Percentiles rank a stretch among this genome's conserved stretches.
phyloP scores from a whole-genome alignment of 2,797 vertebrate species.

The Clarias platycephalus region DNA sequence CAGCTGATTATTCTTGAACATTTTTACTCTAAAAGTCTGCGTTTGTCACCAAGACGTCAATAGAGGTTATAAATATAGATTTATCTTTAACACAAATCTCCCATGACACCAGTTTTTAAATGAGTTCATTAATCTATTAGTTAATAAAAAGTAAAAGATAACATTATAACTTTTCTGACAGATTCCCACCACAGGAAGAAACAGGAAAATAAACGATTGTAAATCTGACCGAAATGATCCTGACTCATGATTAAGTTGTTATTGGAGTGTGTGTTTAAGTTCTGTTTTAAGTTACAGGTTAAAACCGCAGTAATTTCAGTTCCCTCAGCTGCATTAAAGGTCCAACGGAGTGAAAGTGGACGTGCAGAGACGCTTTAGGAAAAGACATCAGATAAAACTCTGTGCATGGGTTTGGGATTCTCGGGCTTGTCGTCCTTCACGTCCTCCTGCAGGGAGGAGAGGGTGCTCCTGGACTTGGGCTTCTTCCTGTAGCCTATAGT shows the following conservation, averaged over 20 bases:
- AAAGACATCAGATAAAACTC: conserved; percentile 70
- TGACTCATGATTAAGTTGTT: too few species aligned
- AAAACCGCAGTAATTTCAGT: background rate
- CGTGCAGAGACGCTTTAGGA: conserved; percentile 52
- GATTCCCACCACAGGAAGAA: background rate
- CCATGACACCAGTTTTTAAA: background rate
- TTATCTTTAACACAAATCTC: background rate
- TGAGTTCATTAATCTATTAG: background rate
- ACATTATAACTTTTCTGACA: background rate
- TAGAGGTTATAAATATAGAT: background rate
- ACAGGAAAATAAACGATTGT: background rate
- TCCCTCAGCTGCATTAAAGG: background rate
- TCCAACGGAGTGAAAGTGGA: background rate
- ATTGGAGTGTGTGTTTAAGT: too few species aligned
- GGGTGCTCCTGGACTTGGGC: conserved; percentile 70
- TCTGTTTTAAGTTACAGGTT: background rate
- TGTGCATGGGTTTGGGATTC: conserved; percentile 54
- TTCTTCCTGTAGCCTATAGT: conserved; percentile 77
- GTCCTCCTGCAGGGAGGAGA: conserved; percentile 68
- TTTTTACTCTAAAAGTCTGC: background rate
- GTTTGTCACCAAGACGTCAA: background rate
- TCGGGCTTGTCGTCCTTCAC: conserved; percentile 67
- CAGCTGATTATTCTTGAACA: background rate
- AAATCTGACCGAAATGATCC: background rate
- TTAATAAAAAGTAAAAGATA: background rate